Evolutionary conservation across 2,797 vertebrate species (phyloP).

Genomic region (Girardinus metallicus): DNA sequence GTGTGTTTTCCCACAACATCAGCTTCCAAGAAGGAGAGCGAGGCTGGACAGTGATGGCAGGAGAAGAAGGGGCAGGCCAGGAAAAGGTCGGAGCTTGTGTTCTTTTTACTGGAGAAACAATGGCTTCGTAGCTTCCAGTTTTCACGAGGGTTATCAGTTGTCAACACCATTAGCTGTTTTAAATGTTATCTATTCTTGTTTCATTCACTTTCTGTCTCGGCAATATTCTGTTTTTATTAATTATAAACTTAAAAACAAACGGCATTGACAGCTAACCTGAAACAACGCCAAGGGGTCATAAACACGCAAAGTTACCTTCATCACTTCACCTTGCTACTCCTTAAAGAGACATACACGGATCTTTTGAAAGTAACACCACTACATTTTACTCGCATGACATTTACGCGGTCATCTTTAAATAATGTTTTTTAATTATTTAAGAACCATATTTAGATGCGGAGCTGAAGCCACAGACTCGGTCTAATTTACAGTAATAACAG

Average conservation of each 20-base stretch:
- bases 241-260: neutral
- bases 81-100: conserved; percentile 46
- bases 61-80: conserved; percentile 35
- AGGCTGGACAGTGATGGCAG: conserved; percentile 33
- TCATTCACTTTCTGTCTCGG: neutral
- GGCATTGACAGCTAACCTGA: neutral
- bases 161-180: neutral
- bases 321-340: neutral
- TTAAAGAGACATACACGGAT: neutral
- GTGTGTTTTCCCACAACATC: neutral
- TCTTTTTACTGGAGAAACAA: accelerated
- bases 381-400: neutral
- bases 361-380: neutral
- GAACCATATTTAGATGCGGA: too few species aligned
- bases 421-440: too few species aligned
- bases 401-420: neutral
- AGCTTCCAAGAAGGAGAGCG: accelerated
- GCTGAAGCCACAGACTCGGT: too few species aligned
- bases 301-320: neutral
- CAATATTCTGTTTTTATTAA: neutral
- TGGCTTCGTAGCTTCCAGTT: neutral
- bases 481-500: too few species aligned
- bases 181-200: neutral
- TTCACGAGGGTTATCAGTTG: conserved; percentile 52
- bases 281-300: neutral